Percentiles rank a stretch among this genome's conserved stretches.
Evolutionary conservation across 1,140 invertebrate genomes (phyloP).

Genomic region (Eumeta japonica): DNA sequence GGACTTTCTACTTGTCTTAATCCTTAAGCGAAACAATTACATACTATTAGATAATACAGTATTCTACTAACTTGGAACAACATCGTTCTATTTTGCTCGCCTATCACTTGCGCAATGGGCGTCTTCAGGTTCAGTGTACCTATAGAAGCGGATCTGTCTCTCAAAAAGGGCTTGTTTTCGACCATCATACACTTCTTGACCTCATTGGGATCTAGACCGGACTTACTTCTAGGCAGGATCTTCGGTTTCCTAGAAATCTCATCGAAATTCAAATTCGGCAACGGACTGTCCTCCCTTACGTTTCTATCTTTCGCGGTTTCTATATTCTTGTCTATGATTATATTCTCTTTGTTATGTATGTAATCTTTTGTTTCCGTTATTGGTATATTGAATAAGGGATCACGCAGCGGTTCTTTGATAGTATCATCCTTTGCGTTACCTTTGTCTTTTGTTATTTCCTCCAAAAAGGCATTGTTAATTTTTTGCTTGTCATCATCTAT

Average conservation of each 20-base stretch:
- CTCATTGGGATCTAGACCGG: neutral
- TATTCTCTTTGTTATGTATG: too few species aligned
- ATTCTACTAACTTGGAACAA: constrained; percentile 75
- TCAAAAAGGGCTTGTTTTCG: constrained; percentile 47
- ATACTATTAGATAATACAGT: constrained; percentile 5
- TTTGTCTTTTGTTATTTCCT: neutral
- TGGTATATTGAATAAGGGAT: neutral
- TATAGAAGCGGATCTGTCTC: constrained; percentile 61
- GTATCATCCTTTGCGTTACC: neutral
- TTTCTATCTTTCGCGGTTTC: too few species aligned
- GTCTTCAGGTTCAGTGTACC: constrained; percentile 58
- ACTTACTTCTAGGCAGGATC: constrained; percentile 13
- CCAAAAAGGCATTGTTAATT: neutral
- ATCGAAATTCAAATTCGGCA: constrained; percentile 22
- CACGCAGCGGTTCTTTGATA: too few species aligned
- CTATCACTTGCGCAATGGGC: constrained; percentile 48
- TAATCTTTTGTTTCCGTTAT: neutral
- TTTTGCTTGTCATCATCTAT: neutral
- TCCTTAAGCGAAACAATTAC: neutral
- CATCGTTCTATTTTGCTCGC: constrained; percentile 89
- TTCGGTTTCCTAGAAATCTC: constrained; percentile 23
- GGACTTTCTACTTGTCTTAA: constrained; percentile 3
- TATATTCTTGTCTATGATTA: too few species aligned
- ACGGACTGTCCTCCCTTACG: constrained; percentile 8
- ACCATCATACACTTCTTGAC: constrained; percentile 19